Evolutionary conservation across 2,888 invertebrate genomes (phyloP).

Genomic region (Cantharis rufa): DNA sequence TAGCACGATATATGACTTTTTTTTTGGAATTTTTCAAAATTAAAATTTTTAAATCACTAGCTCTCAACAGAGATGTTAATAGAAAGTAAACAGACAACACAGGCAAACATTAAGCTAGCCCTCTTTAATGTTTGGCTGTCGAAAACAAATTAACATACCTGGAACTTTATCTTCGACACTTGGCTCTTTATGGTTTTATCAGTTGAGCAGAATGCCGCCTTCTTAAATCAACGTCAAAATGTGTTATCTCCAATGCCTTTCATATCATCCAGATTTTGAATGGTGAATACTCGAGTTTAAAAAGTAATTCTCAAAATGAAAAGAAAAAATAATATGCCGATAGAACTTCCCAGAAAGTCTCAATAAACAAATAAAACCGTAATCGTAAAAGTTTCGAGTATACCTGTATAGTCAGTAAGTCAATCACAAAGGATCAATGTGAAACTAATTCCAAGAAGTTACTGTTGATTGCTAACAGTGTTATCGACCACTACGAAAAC

Average conservation of each 20-base stretch:
- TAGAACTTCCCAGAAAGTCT: background rate
- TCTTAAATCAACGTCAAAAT: conserved; percentile 13
- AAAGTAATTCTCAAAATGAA: background rate
- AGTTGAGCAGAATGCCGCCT: background rate
- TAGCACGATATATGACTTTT: too few species aligned
- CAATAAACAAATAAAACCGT: background rate
- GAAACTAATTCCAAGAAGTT: background rate
- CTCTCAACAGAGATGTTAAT: background rate
- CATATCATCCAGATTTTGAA: background rate
- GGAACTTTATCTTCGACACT: conserved; percentile 6
- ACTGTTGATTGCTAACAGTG: background rate
- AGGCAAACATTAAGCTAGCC: background rate
- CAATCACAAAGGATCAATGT: background rate
- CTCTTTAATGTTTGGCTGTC: background rate
- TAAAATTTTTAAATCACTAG: background rate
- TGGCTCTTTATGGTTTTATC: conserved; percentile 7
- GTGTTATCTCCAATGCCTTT: conserved; percentile 2
- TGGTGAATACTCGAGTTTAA: background rate
- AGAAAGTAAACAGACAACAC: background rate
- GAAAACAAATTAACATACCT: conserved; percentile 9
- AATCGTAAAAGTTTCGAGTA: background rate
- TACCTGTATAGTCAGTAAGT: background rate
- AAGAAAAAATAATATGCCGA: background rate
- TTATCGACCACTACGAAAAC: background rate
- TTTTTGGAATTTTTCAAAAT: too few species aligned